Conservation (phyloP, 2,888 invertebrate genomes). For the Drosophila conformis region DNA sequence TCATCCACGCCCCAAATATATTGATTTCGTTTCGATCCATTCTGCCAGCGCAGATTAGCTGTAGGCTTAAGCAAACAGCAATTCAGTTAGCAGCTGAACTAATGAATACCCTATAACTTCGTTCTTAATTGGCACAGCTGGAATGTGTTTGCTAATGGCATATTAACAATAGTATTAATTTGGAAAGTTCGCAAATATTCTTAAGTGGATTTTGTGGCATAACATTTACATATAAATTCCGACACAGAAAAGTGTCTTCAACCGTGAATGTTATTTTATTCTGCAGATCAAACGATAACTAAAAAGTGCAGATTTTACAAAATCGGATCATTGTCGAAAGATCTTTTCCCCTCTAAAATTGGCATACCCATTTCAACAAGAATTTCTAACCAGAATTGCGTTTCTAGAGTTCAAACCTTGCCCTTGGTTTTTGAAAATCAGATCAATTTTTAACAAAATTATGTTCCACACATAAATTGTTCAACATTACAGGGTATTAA, state of each 20-base stretch:
- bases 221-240: not conserved
- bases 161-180: not conserved
- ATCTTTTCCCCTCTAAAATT: not conserved
- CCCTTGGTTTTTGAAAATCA: not conserved
- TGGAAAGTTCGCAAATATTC: not conserved
- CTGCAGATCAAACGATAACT: not conserved
- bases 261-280: not conserved
- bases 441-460: not conserved
- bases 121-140: not conserved
- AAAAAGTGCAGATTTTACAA: no score
- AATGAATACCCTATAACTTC: not conserved
- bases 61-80: not conserved
- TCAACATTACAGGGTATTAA: constrained; percentile 14
- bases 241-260: not conserved
- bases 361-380: not conserved
- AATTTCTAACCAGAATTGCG: not conserved
- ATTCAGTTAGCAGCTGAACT: not conserved
- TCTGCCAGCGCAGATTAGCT: constrained; percentile 1
- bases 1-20: constrained; percentile 57
- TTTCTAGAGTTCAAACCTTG: not conserved
- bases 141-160: not conserved
- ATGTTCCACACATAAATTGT: not conserved
- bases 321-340: no score
- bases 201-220: not conserved
- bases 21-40: constrained; percentile 28